Conservation (phyloP, 1,140 invertebrate genomes). For the Nixonia krombeini region DNA sequence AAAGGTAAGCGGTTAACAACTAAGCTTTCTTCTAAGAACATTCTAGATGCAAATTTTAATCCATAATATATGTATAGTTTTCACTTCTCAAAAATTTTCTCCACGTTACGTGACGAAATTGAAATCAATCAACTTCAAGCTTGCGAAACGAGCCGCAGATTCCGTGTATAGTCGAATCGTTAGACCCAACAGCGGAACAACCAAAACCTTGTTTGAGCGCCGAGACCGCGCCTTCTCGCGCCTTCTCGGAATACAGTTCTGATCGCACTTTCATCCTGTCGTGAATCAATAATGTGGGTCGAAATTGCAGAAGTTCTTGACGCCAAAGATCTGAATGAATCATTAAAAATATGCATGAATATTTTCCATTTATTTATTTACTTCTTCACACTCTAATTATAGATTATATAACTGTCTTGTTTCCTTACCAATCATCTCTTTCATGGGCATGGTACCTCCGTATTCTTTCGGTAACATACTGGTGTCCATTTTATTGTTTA, state of each 20-base stretch:
- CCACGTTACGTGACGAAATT: no score
- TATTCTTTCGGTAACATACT: constrained; percentile 85
- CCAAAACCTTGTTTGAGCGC: constrained; percentile 74
- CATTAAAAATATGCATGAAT: neutral
- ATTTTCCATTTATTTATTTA: neutral
- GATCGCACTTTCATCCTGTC: constrained; percentile 77
- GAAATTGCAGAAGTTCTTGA: constrained; percentile 74
- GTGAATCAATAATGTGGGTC: constrained; percentile 73
- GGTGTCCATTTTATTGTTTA: constrained; percentile 75
- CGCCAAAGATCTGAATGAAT: constrained; percentile 75
- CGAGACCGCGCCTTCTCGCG: constrained; percentile 80
- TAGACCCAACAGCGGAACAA: constrained; percentile 72
- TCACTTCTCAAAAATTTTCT: no score
- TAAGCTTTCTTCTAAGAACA: no score
- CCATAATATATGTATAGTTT: no score
- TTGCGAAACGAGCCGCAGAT: constrained; percentile 84
- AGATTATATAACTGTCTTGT: no score
- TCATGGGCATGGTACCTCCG: constrained; percentile 84
- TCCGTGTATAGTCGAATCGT: constrained; percentile 76
- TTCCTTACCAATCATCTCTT: constrained; percentile 84
- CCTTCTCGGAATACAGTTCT: constrained; percentile 78
- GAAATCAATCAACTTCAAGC: constrained; percentile 80
- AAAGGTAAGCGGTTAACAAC: no score
- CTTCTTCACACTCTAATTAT: no score
- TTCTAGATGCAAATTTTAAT: no score